Conservation (phyloP, 2,797 vertebrate genomes). For the Phylloscopus collybita region DNA sequence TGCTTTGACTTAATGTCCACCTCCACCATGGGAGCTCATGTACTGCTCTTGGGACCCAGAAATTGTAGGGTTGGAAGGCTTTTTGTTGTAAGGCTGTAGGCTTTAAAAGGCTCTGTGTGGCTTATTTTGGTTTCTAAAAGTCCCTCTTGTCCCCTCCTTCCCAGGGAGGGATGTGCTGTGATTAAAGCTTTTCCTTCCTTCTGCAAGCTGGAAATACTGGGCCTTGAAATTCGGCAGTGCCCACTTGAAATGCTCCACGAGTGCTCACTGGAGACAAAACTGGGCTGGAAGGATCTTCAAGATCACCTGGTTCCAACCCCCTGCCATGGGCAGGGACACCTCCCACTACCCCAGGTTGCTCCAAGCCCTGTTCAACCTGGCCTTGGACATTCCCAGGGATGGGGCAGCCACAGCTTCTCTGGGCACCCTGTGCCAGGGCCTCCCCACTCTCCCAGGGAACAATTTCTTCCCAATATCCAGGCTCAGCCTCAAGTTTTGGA, state of each 20-base stretch:
- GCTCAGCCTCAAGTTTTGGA: not conserved
- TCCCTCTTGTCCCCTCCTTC: not conserved
- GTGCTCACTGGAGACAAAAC: not conserved
- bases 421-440: not conserved
- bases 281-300: not conserved
- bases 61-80: not conserved
- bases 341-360: rapidly evolving
- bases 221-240: not conserved
- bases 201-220: not conserved
- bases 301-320: rapidly evolving
- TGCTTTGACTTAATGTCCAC: not conserved
- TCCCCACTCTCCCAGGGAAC: rapidly evolving
- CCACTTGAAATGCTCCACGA: not conserved
- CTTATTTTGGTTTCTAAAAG: not conserved
- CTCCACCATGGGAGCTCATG: rapidly evolving
- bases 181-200: not conserved
- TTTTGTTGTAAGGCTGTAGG: not conserved
- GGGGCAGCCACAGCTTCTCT: not conserved
- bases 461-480: not conserved
- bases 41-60: not conserved
- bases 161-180: not conserved
- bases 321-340: not conserved
- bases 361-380: rapidly evolving
- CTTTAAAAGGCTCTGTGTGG: not conserved
- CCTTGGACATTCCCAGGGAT: not conserved